Evolutionary conservation across 2,888 invertebrate genomes (phyloP).

Genomic region (Drosophila subsilvestris): DNA sequence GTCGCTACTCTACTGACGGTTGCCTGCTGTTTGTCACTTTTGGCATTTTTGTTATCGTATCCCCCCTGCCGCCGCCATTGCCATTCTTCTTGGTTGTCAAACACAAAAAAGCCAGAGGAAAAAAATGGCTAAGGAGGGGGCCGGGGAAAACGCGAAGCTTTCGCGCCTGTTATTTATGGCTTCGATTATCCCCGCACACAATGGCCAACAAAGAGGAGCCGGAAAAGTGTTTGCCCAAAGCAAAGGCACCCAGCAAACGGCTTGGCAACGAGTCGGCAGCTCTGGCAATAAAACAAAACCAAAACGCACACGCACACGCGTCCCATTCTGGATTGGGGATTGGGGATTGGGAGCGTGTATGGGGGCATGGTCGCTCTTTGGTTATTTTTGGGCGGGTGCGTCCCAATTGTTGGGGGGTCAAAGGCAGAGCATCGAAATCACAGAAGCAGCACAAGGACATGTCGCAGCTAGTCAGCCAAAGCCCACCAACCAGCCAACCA

Average conservation of each 20-base stretch:
- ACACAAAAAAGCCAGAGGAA: slow-evolving; percentile 21
- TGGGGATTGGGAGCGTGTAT: slow-evolving; percentile 2
- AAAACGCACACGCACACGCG: slow-evolving; percentile 65
- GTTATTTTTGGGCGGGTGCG: slow-evolving; percentile 1
- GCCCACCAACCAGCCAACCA: slow-evolving; percentile 29
- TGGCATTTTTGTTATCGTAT: slow-evolving; percentile 72
- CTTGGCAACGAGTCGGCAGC: slow-evolving; percentile 55
- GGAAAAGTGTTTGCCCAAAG: slow-evolving; percentile 66
- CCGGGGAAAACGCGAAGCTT: slow-evolving; percentile 43
- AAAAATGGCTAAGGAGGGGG: slow-evolving; percentile 10
- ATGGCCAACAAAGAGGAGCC: slow-evolving; percentile 53
- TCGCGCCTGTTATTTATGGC: slow-evolving; percentile 79
- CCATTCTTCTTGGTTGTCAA: neutral
- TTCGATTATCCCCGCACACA: slow-evolving; percentile 75
- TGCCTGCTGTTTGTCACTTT: slow-evolving; percentile 74
- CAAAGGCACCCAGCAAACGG: slow-evolving; percentile 52
- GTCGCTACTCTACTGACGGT: slow-evolving; percentile 52
- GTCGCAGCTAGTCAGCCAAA: slow-evolving; percentile 44
- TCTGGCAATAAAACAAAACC: slow-evolving; percentile 73
- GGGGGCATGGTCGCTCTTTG: neutral
- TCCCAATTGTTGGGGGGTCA: slow-evolving; percentile 44
- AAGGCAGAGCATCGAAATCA: slow-evolving; percentile 64
- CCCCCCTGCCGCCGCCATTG: slow-evolving; percentile 1
- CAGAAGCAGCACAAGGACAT: slow-evolving; percentile 76
- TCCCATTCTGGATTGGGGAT: slow-evolving; percentile 19